Conservation (phyloP, 1,140 invertebrate species). For the Camponotus floridanus region DNA sequence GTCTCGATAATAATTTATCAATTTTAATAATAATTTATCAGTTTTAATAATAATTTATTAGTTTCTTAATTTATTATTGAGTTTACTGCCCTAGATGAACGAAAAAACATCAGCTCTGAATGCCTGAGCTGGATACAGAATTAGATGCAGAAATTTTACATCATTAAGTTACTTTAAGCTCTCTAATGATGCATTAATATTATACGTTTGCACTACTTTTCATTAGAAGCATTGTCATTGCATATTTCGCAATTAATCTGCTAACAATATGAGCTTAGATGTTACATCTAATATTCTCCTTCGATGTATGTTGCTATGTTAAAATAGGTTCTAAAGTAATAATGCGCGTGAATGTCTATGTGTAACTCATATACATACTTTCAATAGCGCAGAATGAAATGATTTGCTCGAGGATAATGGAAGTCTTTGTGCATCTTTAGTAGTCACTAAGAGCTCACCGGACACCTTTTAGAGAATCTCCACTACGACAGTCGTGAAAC, state of each 20-base stretch:
- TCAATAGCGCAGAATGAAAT: slow-evolving; percentile 52
- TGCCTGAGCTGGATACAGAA: too few relatives aligned
- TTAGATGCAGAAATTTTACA: neutral
- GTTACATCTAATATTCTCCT: neutral
- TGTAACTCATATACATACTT: neutral
- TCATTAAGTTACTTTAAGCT: neutral
- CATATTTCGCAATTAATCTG: neutral
- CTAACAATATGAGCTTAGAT: slow-evolving; percentile 18
- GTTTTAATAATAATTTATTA: neutral
- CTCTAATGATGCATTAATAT: neutral
- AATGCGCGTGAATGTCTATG: neutral
- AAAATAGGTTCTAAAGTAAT: neutral
- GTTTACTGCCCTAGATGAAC: too few relatives aligned
- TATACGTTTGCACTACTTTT: neutral
- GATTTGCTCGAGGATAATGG: slow-evolving; percentile 65
- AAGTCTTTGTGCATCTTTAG: slow-evolving; percentile 70
- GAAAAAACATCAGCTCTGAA: too few relatives aligned
- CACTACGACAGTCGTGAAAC: slow-evolving; percentile 36
- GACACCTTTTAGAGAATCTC: slow-evolving; percentile 69
- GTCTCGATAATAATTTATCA: neutral
- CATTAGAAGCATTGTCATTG: neutral
- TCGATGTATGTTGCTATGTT: neutral
- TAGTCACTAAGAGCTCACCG: slow-evolving; percentile 31
- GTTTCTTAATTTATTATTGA: neutral
- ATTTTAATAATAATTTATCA: neutral